Evolutionary conservation across 2,888 invertebrate genomes (phyloP), one percentile per base, ranked within the genome.

Genomic region (Celastrina argiolus): DNA sequence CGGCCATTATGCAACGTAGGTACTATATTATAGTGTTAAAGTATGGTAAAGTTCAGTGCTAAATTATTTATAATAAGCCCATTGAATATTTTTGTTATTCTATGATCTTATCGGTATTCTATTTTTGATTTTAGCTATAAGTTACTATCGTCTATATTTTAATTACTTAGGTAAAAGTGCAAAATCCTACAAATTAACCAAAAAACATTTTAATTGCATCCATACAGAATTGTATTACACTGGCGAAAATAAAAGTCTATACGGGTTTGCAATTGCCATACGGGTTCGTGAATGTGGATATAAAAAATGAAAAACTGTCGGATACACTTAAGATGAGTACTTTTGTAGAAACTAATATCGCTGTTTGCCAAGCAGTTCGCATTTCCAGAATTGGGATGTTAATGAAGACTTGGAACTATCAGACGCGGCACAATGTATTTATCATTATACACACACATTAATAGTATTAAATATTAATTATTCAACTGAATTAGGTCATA

Each of bases 301-400:
- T 61, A 61, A 61, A 69, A 72, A 76, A 81, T 83, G 83, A 87
- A 81, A 86, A 85, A 84, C 85, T 82, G 80, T 81, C 76, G 78
- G 80, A 85, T 84, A 83, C 84, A 87, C 86, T 87, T 80, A 82
- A 78, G 81, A 74, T 75, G 75, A 87, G 83, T 87, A 84, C 81
- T 87, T 83, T 83, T 80, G 78, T 74, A 82, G 80, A 83, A 87
- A 85, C 85, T 87, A 87, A 88, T 88, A 88, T 87, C 87, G 80
- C 78, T 87, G 83, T 87, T 88, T 87, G 87, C 85, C 86, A 88
- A 87, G 81, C 85, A 84, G 84, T 80, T 81, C 84, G 81, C 85
- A 81, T 87, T 85, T 81, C 78, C 75, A 76, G 83, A 82, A 87
- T 85, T 85, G 84, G 87, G 87, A 82, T 85, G 88, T 85, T 83